Base-by-base conservation (phyloP, 1,140 invertebrate genomes). In the Trachymyrmex septentrionalis region DNA sequence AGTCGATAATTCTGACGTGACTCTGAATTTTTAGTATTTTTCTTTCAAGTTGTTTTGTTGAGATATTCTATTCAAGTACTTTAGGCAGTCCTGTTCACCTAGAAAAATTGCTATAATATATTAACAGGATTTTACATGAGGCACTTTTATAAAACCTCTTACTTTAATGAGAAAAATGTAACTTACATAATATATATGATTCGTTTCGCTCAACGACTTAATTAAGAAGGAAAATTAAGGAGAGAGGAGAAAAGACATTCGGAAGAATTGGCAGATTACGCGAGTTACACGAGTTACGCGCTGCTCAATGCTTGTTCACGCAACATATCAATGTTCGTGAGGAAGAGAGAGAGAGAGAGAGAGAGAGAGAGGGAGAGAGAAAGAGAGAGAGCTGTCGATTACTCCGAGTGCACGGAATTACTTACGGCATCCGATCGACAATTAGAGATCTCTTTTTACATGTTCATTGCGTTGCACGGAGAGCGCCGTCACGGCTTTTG, bases 381-480 rank as follows among this genome's bases (percentile, higher is more conserved):
- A 12, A 63, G 59, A 61, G 24, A 64, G 61, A 69, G 69, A 44
- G 10, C 67, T 82, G 80, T 75, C 80, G 69, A 84, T 84, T 84
- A 61, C n/a, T 75, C 69, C 80, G 69, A 84, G 19, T 84, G 69
- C 69, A 84, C 80, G 80, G 44, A 75, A 63, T 84, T 84, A 84
- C 80, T 84, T 84, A 84, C 80, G 80, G 80, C 80, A 57, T 82
- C 66, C 78, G 67, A 82, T 84, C 69, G 69, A 73, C 73, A 84
- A 84, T 38, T 75, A 84, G 69, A 75, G 80, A 84, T 84, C 80
- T 71, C 78, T 84, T 84, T 84, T 75, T 84, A 84, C 80, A 61
- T 61, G 69, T 75, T 84, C 80, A 75, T 75, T 84, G 69, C 57
- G 80, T 73, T 84, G 80, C 38, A 82, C 67, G 55, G 55, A 61